phyloP scores from a whole-genome alignment of 2,113 vertebrate genomes.

The Cyprinus carpio region DNA sequence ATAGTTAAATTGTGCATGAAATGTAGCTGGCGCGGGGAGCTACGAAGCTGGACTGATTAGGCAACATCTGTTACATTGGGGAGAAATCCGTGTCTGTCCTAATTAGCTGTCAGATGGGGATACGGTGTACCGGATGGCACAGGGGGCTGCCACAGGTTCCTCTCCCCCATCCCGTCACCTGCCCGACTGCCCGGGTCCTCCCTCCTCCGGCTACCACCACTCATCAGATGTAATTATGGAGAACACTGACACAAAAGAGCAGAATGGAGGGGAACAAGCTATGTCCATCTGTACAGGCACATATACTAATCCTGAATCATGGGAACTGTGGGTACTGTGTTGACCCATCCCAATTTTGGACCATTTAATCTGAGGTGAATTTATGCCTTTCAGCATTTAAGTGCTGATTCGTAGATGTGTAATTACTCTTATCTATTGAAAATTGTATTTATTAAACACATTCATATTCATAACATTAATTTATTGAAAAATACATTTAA shows the following conservation, averaged over 20 bases:
- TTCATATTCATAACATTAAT: too few relatives aligned
- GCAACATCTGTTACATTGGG: slow-evolving; percentile 99
- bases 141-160: slow-evolving; percentile 96
- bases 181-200: slow-evolving; percentile 69
- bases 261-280: slow-evolving; percentile 85
- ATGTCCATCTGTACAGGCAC: slow-evolving; percentile 88
- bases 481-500: too few relatives aligned
- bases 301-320: slow-evolving; percentile 45
- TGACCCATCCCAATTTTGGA: background rate
- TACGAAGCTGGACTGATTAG: slow-evolving; percentile 99
- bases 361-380: background rate
- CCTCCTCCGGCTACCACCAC: slow-evolving; percentile 75
- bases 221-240: slow-evolving; percentile 96
- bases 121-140: slow-evolving; percentile 98
- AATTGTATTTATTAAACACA: too few relatives aligned
- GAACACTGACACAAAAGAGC: slow-evolving; percentile 92
- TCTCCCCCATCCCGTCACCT: slow-evolving; percentile 94
- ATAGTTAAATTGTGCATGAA: slow-evolving; percentile 99
- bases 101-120: slow-evolving; percentile 99
- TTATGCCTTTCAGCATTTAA: background rate
- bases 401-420: background rate
- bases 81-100: slow-evolving; percentile 99
- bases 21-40: slow-evolving; percentile 97
- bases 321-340: slow-evolving; percentile 4
- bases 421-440: too few relatives aligned